phyloP scores from a whole-genome alignment of 2,113 vertebrate genomes.

The Capreolus pygargus region DNA sequence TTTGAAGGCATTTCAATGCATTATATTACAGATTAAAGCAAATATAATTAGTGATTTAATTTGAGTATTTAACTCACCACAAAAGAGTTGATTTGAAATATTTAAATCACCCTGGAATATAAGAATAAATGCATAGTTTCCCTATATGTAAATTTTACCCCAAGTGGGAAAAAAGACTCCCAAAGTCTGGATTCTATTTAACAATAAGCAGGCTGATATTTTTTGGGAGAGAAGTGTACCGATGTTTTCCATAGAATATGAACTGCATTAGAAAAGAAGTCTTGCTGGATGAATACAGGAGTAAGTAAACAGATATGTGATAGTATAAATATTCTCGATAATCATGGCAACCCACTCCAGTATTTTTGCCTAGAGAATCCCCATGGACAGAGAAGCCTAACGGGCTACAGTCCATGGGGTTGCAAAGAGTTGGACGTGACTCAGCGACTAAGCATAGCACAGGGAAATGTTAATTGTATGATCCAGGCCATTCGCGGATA shows the following conservation, averaged over 20 bases:
- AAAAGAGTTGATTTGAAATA: background rate
- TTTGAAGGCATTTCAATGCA: background rate
- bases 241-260: background rate
- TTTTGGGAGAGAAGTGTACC: background rate
- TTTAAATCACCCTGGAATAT: background rate
- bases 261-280: background rate
- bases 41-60: background rate
- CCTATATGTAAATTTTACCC: background rate
- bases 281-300: background rate
- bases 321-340: background rate
- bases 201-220: background rate
- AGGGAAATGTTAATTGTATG: background rate
- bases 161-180: background rate
- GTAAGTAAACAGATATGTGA: background rate
- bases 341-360: background rate
- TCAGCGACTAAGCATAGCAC: background rate
- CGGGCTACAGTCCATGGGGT: background rate
- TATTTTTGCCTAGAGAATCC: background rate
- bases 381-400: background rate
- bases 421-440: background rate
- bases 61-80: conserved; percentile 10
- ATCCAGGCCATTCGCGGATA: background rate
- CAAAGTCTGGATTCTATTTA: background rate
- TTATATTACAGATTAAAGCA: background rate
- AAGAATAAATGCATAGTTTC: conserved; percentile 7